phyloP scores from a whole-genome alignment of 2,797 vertebrate genomes.

The Harpagifer antarcticus region DNA sequence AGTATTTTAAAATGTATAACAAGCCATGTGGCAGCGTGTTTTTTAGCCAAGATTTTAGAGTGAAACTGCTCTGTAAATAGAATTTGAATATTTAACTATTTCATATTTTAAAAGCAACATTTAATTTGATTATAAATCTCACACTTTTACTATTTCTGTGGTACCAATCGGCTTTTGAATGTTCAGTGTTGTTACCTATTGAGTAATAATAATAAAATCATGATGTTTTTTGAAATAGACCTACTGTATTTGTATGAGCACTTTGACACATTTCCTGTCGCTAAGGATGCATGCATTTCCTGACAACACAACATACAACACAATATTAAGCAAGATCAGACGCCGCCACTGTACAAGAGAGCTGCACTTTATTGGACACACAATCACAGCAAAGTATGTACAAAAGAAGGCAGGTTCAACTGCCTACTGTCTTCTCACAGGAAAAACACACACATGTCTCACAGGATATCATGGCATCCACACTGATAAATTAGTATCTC shows the following conservation, averaged over 20 bases:
- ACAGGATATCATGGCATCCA: conserved; percentile 96
- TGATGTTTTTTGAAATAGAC: conserved; percentile 39
- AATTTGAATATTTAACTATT: conserved; percentile 29
- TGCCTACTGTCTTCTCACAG: conserved; percentile 88
- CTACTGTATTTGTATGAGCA: not conserved
- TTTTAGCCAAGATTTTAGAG: conserved; percentile 30
- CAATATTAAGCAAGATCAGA: conserved; percentile 48
- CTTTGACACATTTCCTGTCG: not conserved
- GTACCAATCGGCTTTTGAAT: conserved; percentile 3
- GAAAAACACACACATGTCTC: conserved; percentile 88
- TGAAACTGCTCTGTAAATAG: conserved; percentile 72
- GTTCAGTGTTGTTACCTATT: not conserved
- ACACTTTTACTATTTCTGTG: not conserved
- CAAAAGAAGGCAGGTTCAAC: conserved; percentile 90
- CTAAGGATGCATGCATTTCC: not conserved
- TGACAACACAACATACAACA: not conserved
- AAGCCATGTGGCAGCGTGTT: conserved; percentile 7
- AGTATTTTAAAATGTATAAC: conserved; percentile 9
- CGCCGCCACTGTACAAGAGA: conserved; percentile 82
- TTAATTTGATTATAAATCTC: conserved; percentile 26
- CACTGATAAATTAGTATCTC: conserved; percentile 86
- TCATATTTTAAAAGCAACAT: conserved; percentile 38
- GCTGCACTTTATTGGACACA: conserved; percentile 90
- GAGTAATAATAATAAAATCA: conserved; percentile 2
- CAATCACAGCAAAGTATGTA: conserved; percentile 90